These are phyloP conservation scores for Gryllus bimaculatus DNA, from an alignment of 1,140 invertebrate species.

Conservation along the genomic window DNA sequence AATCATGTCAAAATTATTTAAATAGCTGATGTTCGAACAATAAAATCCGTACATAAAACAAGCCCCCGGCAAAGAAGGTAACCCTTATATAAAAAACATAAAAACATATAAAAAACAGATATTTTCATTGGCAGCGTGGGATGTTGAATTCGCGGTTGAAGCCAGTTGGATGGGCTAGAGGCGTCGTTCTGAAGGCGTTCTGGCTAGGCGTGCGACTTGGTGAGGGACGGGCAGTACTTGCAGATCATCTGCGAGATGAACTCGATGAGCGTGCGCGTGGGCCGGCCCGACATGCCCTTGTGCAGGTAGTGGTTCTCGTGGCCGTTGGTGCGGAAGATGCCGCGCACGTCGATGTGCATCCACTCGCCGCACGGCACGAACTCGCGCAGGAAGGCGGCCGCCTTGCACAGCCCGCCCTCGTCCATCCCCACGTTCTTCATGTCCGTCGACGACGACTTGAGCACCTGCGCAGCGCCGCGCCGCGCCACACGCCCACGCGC, in stretches of 20 bases:
- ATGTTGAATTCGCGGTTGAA: too few species aligned
- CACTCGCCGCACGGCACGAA: slow-evolving; percentile 44
- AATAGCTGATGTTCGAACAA: too few species aligned
- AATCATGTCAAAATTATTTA: too few species aligned
- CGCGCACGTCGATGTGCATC: slow-evolving; percentile 50
- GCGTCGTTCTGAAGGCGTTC: too few species aligned
- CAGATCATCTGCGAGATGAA: slow-evolving; percentile 27
- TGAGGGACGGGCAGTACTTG: slow-evolving; percentile 3
- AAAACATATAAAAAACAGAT: too few species aligned
- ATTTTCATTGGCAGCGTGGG: too few species aligned
- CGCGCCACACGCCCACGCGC: too few species aligned
- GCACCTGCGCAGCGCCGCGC: too few species aligned
- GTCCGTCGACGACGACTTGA: slow-evolving; percentile 36
- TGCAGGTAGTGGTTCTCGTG: slow-evolving; percentile 22
- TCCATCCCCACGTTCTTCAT: slow-evolving; percentile 38
- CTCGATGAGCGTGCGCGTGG: slow-evolving; percentile 26
- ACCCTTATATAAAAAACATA: too few species aligned
- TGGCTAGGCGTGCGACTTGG: background rate
- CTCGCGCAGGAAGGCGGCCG: slow-evolving; percentile 48
- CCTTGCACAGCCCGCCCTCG: slow-evolving; percentile 40
- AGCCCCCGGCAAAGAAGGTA: too few species aligned
- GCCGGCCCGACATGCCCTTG: slow-evolving; percentile 25
- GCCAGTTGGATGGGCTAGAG: too few species aligned
- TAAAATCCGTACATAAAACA: too few species aligned
- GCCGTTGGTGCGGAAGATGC: slow-evolving; percentile 36